Evolutionary conservation across 2,113 vertebrate species (phyloP), one percentile per base, ranked within the genome.

Genomic region (Ornithorhynchus anatinus): DNA sequence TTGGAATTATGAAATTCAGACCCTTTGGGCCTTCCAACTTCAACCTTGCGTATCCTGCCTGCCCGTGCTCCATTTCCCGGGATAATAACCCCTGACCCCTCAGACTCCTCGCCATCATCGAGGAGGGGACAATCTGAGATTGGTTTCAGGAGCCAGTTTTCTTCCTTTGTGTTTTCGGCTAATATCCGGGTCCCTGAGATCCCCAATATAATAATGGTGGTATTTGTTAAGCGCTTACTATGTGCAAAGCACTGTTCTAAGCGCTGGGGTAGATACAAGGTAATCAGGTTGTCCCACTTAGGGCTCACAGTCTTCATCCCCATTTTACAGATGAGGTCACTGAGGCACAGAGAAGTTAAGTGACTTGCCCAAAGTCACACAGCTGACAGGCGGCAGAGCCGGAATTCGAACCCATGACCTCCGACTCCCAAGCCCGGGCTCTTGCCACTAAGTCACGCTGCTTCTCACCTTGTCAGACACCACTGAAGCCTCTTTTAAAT

Each of bases 1-100:
- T 35, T 45, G 32, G 15, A 68, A 36, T 65, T 77, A 67, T 56
- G 48, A 71, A 61, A 59, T 71, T 69, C 54, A 37, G 8, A 27
- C 0, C 0, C 40, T 20, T 42, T 19, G 25, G 45, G 22, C n/a
- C 44, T 45, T 59, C 39, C 54, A 66, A 59, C 29, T 66, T 69
- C 15, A 50, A 14, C 27, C 25, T 17, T 17, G 32, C 45, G 39
- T 54, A 65, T 16, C 50, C 38, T 6, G 45, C 64, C 37, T 44
- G n/a, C n/a, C n/a, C n/a, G n/a, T n/a, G 47, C 25, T 38, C 33
- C 13, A 25, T 61, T 74, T 77, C 40, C 68, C 43, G 33, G 51
- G 76, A 47, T 62, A 65, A 65, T 62, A 71, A 54, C 6, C 0
- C 48, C 22, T 77, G 65, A 65, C 27, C 33, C 27, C 71, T 63